These are phyloP conservation scores for Megaustenia siamemsis DNA, from an alignment of 2,888 invertebrate species.

Conservation along the genomic window DNA sequence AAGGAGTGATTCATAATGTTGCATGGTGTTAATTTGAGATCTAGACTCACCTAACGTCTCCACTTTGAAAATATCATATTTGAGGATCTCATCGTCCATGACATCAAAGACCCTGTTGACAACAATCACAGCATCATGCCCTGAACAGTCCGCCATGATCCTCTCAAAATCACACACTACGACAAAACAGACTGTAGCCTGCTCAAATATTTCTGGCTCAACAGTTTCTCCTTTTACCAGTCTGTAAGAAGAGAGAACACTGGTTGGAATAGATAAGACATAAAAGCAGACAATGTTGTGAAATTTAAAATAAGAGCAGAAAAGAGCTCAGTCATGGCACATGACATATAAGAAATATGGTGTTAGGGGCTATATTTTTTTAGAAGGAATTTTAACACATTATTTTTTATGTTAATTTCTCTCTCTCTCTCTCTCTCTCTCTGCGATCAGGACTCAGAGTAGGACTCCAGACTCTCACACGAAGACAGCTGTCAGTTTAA, in stretches of 20 bases:
- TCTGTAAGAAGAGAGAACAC: conserved; percentile 2
- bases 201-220: conserved; percentile 48
- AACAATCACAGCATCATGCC: conserved; percentile 9
- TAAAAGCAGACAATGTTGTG: neutral
- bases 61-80: conserved; percentile 51
- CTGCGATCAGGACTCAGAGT: too few species aligned
- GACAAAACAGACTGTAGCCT: conserved; percentile 47
- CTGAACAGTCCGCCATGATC: conserved; percentile 8
- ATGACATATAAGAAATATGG: too few species aligned
- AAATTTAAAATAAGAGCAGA: neutral
- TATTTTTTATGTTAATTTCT: too few species aligned
- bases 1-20: too few species aligned
- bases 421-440: too few species aligned
- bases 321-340: too few species aligned
- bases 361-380: too few species aligned
- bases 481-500: too few species aligned
- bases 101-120: conserved; percentile 46
- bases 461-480: too few species aligned
- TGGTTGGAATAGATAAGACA: neutral
- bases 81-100: conserved; percentile 51
- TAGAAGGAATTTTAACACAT: too few species aligned
- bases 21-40: too few species aligned
- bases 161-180: conserved; percentile 47
- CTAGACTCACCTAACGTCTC: conserved; percentile 40
- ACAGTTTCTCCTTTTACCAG: conserved; percentile 36